Evolutionary conservation across 2,888 invertebrate genomes (phyloP).

Genomic region (Drosophila pullipes): DNA sequence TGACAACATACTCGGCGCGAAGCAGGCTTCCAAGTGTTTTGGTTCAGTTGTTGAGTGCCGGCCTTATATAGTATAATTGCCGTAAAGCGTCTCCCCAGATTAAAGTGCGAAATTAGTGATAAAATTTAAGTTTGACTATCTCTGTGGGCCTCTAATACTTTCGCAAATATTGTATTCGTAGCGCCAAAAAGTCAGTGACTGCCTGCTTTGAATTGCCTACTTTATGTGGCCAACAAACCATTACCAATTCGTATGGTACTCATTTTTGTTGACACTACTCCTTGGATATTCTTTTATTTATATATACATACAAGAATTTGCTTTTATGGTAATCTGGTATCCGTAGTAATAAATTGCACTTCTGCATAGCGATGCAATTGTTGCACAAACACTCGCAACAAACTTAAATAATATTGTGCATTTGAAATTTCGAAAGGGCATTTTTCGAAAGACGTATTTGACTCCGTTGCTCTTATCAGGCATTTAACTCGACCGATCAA

Average conservation of each 20-base stretch:
- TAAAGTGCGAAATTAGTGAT: slow-evolving; percentile 54
- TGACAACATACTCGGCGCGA: slow-evolving; percentile 57
- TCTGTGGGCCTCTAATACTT: slow-evolving; percentile 30
- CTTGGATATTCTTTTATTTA: not conserved
- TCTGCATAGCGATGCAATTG: not conserved
- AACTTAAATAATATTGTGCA: not conserved
- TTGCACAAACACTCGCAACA: not conserved
- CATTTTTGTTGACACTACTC: not conserved
- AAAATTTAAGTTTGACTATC: slow-evolving; percentile 58
- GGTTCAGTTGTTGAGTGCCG: slow-evolving; percentile 45
- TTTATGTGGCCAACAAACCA: slow-evolving; percentile 1
- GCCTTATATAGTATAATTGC: slow-evolving; percentile 68
- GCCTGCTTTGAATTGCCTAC: slow-evolving; percentile 27
- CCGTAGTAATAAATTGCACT: not conserved
- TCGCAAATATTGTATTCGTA: slow-evolving; percentile 35
- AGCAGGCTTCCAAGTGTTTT: slow-evolving; percentile 15
- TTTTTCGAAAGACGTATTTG: slow-evolving; percentile 46
- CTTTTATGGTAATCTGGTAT: not conserved
- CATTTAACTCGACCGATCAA: slow-evolving; percentile 66
- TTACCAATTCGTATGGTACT: not conserved
- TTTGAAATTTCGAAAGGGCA: slow-evolving; percentile 4
- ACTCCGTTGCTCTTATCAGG: slow-evolving; percentile 56
- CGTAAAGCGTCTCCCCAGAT: slow-evolving; percentile 36
- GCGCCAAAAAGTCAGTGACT: slow-evolving; percentile 17
- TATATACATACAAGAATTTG: not conserved